phyloP scores from a whole-genome alignment of 2,888 invertebrate species.

The Oscheius sp. region DNA sequence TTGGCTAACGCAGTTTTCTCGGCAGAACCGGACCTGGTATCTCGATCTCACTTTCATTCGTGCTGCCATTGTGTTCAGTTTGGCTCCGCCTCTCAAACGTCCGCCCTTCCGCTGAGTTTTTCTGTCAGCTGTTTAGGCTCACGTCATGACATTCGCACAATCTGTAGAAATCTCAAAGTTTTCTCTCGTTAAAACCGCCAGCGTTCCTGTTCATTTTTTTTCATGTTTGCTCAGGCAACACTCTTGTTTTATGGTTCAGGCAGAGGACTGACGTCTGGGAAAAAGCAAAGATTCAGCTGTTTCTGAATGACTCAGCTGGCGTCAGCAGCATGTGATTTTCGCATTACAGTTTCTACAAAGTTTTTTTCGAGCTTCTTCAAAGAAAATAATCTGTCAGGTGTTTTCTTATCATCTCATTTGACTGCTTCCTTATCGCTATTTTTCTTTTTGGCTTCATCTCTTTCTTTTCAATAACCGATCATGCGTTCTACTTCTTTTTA shows the following conservation, averaged over 20 bases:
- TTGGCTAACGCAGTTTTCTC: constrained; percentile 20
- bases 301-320: background rate
- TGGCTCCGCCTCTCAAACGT: constrained; percentile 23
- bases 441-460: background rate
- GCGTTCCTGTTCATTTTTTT: constrained; percentile 17
- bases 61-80: constrained; percentile 29
- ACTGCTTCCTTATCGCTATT: constrained; percentile 9
- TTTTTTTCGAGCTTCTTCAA: background rate
- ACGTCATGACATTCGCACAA: constrained; percentile 11
- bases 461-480: background rate
- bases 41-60: constrained; percentile 29
- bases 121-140: constrained; percentile 26
- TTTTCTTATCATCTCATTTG: constrained; percentile 13
- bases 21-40: constrained; percentile 23
- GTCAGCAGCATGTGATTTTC: background rate
- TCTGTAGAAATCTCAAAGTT: background rate
- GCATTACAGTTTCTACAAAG: constrained; percentile 4
- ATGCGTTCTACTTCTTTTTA: background rate
- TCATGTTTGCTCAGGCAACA: constrained; percentile 18
- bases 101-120: too few species aligned
- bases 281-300: background rate
- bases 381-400: constrained; percentile 18
- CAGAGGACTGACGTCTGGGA: too few species aligned
- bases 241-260: constrained; percentile 23
- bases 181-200: background rate